Base-by-base conservation (phyloP, 2,113 vertebrate species). In the Saguinus imperator region DNA sequence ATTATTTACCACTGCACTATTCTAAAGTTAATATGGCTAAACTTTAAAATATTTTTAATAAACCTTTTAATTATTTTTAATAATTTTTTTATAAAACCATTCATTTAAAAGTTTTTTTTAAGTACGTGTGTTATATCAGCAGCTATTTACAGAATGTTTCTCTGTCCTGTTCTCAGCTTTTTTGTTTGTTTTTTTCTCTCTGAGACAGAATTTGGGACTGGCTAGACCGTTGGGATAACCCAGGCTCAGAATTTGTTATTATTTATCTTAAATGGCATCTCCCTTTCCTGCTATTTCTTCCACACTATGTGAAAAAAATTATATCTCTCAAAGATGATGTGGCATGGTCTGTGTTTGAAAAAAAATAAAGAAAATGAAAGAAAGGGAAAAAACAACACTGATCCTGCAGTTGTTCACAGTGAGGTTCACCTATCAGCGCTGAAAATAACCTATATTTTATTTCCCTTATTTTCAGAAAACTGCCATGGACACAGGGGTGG, bases 391-490 rank as follows among this genome's bases (percentile, higher is more conserved):
- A 45, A n/a, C 66, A 85, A 21, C n/a, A 77, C 64, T 37, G 95
- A 72, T 96, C 93, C 94, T 95, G 85, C 72, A 82, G 94, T 97
- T 96, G 90, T 84, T 96, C 97, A 95, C 84, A 97, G 87, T 94
- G 88, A 97, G 75, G 58, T 77, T 95, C 75, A 96, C 82, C 94
- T 88, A 97, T 96, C 90, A 91, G 85, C 96, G 94, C 72, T 94
- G 93, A 97, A 86, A 97, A 96, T 64, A 58, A 23, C 29, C 96
- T 97, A 82, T 97, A 96, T 97, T 96, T 97, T 97, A 95, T 98
- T 98, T 27, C 20, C 55, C 86, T 97, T 97, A 97, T 97, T 95
- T 79, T 97, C 96, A 95, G 86, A 97, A 96, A 93, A 92, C 94
- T 91, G 96, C 66, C 35, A 6, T 37, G 21, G 66, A 37, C 92